Conservation (phyloP, 2,113 vertebrate species). For the Megaleporinus macrocephalus region DNA sequence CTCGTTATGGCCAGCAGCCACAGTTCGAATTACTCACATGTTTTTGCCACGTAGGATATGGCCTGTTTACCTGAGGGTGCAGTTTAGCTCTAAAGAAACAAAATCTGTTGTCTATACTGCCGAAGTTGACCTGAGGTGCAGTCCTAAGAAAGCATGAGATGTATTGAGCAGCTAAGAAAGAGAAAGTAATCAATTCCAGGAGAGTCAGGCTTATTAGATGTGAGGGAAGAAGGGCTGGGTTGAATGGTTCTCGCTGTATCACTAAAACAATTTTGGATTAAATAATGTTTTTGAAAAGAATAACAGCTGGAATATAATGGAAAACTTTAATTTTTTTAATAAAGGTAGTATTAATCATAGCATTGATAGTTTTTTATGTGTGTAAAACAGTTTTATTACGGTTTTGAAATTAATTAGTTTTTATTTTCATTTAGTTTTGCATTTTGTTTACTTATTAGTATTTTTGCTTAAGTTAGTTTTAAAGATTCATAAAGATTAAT, state of each 20-base stretch:
- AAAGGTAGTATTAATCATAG: too few relatives aligned
- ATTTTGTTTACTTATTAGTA: too few relatives aligned
- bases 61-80: neutral
- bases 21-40: neutral
- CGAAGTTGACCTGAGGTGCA: constrained; percentile 41
- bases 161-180: constrained; percentile 24
- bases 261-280: neutral
- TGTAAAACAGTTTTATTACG: too few relatives aligned
- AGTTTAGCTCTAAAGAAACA: neutral
- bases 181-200: constrained; percentile 20
- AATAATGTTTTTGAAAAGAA: too few relatives aligned
- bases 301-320: too few relatives aligned
- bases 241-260: constrained; percentile 11
- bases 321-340: too few relatives aligned
- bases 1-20: neutral
- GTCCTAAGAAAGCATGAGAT: constrained; percentile 30
- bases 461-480: too few relatives aligned
- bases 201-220: constrained; percentile 30
- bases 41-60: neutral
- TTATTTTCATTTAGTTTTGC: too few relatives aligned
- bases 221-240: neutral
- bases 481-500: too few relatives aligned
- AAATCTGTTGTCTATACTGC: neutral
- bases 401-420: too few relatives aligned
- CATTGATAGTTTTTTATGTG: too few relatives aligned